phyloP scores from a whole-genome alignment of 2,113 vertebrate species.

The Alligator mississippiensis region DNA sequence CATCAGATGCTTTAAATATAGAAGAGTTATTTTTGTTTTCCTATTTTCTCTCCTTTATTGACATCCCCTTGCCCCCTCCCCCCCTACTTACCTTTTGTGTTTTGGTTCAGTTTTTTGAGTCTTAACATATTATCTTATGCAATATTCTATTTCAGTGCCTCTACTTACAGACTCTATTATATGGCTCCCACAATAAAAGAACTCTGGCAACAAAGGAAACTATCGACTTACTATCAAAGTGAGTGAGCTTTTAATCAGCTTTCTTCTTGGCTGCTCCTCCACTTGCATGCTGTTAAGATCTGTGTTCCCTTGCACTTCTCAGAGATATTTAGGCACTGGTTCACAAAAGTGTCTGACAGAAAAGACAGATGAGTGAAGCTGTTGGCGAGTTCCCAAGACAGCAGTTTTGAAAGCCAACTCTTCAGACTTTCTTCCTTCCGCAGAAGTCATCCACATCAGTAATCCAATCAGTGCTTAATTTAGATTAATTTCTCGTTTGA shows the following conservation, averaged over 20 bases:
- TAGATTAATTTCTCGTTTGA: too few relatives aligned
- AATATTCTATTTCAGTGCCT: constrained; percentile 69
- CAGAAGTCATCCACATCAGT: constrained; percentile 38
- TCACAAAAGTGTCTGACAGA: constrained; percentile 31
- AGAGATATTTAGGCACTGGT: constrained; percentile 16
- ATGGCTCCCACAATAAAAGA: constrained; percentile 76
- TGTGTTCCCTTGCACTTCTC: constrained; percentile 15
- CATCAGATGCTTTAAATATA: background rate
- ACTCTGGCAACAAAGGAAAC: constrained; percentile 76
- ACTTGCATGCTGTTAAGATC: constrained; percentile 32
- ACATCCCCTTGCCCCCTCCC: too few relatives aligned
- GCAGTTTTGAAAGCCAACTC: constrained; percentile 15
- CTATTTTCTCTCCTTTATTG: too few relatives aligned
- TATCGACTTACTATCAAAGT: constrained; percentile 77
- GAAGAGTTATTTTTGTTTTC: too few relatives aligned
- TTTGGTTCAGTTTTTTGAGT: background rate
- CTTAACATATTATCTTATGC: background rate
- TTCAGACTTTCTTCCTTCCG: constrained; percentile 5
- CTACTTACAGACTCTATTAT: constrained; percentile 76
- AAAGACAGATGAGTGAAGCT: constrained; percentile 60
- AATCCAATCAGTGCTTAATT: background rate
- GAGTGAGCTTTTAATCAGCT: constrained; percentile 47
- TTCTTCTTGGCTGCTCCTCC: constrained; percentile 13
- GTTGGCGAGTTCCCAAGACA: constrained; percentile 46
- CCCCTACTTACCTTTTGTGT: background rate